Conservation (phyloP, 2,797 vertebrate species). For the Pseudochirops cupreus region DNA sequence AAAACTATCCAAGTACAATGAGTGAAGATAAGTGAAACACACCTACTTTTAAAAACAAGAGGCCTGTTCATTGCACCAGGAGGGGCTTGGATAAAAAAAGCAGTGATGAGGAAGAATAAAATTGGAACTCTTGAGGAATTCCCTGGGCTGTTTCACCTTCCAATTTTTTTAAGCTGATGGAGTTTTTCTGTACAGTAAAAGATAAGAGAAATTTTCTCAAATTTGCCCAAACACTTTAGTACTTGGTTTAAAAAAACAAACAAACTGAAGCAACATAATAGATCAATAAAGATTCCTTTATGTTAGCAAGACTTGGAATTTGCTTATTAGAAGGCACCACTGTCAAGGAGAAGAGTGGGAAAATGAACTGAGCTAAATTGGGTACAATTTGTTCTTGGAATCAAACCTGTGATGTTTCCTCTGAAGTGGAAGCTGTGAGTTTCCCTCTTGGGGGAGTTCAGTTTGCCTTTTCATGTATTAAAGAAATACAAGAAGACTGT, state of each 20-base stretch:
- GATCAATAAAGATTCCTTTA: constrained; percentile 67
- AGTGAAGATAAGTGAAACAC: constrained; percentile 75
- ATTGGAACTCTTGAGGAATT: constrained; percentile 16
- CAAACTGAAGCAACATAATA: constrained; percentile 20
- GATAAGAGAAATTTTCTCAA: not conserved
- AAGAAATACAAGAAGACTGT: not conserved
- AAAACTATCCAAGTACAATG: constrained; percentile 97
- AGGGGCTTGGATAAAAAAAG: constrained; percentile 33
- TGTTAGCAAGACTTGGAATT: constrained; percentile 26
- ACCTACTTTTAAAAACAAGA: not conserved
- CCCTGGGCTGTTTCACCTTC: not conserved
- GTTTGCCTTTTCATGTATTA: not conserved
- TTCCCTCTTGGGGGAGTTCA: not conserved
- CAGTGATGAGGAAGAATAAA: constrained; percentile 39
- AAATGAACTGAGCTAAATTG: not conserved
- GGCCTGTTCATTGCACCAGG: not conserved
- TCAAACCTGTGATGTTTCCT: not conserved
- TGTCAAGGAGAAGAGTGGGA: not conserved
- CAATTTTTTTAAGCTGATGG: constrained; percentile 14
- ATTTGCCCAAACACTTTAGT: not conserved
- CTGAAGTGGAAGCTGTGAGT: constrained; percentile 7
- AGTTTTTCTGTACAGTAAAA: not conserved
- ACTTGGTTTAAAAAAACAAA: constrained; percentile 36
- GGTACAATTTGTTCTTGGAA: not conserved
- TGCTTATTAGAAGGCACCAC: constrained; percentile 30